Evolutionary conservation across 1,140 invertebrate species (phyloP).

Genomic region (Metopolophium dirhodum): DNA sequence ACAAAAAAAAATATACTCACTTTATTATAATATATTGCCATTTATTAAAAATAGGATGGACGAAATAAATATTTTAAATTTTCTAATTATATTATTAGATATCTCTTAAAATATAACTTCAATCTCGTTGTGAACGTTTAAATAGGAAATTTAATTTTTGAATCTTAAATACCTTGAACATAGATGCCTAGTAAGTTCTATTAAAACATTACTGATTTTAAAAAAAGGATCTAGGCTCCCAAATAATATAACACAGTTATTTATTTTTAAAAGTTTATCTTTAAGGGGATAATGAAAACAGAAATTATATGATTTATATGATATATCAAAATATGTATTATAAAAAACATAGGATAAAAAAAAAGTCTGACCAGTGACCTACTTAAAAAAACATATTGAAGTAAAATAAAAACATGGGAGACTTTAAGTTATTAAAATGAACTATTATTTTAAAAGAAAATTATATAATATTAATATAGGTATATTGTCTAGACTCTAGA

Average conservation of each 20-base stretch:
- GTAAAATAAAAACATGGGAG: no score
- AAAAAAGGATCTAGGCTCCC: not conserved
- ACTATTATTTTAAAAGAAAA: no score
- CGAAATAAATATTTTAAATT: constrained; percentile 1
- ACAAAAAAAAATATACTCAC: not conserved
- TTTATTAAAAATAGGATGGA: not conserved
- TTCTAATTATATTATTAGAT: constrained; percentile 16
- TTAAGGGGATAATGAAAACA: not conserved
- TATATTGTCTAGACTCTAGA: no score
- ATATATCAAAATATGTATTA: not conserved
- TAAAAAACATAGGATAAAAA: not conserved
- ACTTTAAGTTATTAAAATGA: no score
- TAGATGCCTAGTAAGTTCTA: not conserved
- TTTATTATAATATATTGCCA: not conserved
- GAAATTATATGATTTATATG: not conserved
- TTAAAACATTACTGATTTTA: not conserved
- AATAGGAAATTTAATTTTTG: not conserved
- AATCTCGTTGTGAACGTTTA: not conserved
- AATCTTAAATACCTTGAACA: not conserved
- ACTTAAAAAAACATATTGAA: no score
- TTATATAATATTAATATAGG: no score
- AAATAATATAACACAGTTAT: not conserved
- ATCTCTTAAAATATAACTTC: not conserved
- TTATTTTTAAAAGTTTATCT: not conserved
- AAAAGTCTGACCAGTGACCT: no score